Evolutionary conservation across 2,888 invertebrate genomes (phyloP), one percentile per base, ranked within the genome.

Genomic region (Eupelmus urozonus): DNA sequence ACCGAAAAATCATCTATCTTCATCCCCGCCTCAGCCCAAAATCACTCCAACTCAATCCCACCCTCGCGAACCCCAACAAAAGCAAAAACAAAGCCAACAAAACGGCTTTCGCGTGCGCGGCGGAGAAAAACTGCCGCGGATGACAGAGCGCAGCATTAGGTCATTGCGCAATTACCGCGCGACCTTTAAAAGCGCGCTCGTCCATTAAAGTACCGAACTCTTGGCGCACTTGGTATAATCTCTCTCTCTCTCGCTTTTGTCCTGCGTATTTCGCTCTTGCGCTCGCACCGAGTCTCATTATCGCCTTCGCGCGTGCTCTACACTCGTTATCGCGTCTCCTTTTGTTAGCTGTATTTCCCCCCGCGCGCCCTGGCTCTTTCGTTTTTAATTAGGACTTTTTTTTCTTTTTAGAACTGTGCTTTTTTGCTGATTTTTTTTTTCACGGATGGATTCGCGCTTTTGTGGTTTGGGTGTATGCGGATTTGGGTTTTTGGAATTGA

Each of bases 91-190:
- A 53, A 25, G 13, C 57, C 53, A 20, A 18, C 4, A 53, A 16
- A 23, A 42, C 16, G 62, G 40, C 13, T 51, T 25, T 51, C 49
- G 49, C 29, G 49, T 4, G n/a, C 11, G 16, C 20, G 53, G 20
- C 2, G 23, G 20, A 53, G 16, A 20, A 20, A 27, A 57, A 25
- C 2, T 51, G 9, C 9, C 18, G 20, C 2, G 20, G 18, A 51
- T 20, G 51, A 20, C n/a, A 51, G 18, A n/a, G 20, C 11, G 29
- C 18, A 16, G 34, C 23, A 51, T 34, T 34, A 40, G 66, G 66
- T 66, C 66, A 40, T 66, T 66, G 53, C 53, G 53, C 53, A 66
- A 66, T 66, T 53, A 53, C 34, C 27, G 66, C 66, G 53, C 16
- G 66, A 65, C 65, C 65, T 65, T 65, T 65, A 49, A 65, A 27